Evolutionary conservation across 2,888 invertebrate species (phyloP).

Genomic region (Apamea anceps): DNA sequence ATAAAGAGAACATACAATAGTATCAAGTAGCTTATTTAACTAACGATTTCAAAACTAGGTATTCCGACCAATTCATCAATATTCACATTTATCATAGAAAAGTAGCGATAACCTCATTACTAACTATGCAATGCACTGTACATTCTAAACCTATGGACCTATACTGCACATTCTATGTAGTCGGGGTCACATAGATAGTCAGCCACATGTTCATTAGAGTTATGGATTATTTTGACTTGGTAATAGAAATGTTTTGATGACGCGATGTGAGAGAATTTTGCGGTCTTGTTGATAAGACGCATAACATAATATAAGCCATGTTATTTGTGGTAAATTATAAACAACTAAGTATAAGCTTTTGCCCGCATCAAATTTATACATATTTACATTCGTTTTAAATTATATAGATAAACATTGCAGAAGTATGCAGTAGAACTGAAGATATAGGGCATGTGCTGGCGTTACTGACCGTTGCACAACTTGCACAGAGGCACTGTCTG

Average conservation of each 20-base stretch:
- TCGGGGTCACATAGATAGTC: slow-evolving; percentile 38
- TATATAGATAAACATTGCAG: no score
- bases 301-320: neutral
- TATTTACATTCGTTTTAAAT: no score
- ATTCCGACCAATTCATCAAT: neutral
- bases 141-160: neutral
- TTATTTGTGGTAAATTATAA: neutral
- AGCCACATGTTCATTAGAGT: neutral
- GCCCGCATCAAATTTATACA: no score
- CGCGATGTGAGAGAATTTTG: neutral
- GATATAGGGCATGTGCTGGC: neutral
- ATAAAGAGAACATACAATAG: neutral
- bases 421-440: no score
- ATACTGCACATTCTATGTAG: neutral
- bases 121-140: neutral
- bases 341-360: no score
- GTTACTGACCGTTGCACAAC: neutral
- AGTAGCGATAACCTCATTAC: slow-evolving; percentile 56
- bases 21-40: neutral
- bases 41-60: slow-evolving; percentile 1
- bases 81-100: slow-evolving; percentile 17
- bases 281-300: neutral
- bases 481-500: neutral
- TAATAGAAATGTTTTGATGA: slow-evolving; percentile 10
- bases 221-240: slow-evolving; percentile 9